phyloP scores from a whole-genome alignment of 1,140 invertebrate species.

The Marisa cornuarietis region DNA sequence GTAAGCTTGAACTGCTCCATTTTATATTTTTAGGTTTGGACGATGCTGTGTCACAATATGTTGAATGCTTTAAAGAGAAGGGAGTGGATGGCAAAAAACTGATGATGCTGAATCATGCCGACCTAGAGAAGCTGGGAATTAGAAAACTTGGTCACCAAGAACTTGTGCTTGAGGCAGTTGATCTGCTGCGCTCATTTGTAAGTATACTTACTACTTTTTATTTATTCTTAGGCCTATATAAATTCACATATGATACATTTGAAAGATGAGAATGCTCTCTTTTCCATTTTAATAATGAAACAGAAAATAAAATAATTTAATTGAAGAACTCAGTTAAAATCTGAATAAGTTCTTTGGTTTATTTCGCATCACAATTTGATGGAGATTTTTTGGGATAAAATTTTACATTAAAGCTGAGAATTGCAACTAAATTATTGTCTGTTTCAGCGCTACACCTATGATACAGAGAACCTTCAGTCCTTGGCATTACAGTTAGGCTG shows the following conservation, averaged over 20 bases:
- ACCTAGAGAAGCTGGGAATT: conserved; percentile 86
- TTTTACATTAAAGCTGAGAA: conserved; percentile 15
- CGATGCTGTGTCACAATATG: conserved; percentile 81
- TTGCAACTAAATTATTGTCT: conserved; percentile 14
- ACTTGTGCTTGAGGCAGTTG: conserved; percentile 88
- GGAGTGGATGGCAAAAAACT: conserved; percentile 84
- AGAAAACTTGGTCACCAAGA: conserved; percentile 91
- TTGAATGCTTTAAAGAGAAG: conserved; percentile 82
- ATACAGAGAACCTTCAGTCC: conserved; percentile 89
- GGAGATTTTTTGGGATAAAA: not conserved
- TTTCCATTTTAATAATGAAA: no score
- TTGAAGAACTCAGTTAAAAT: no score
- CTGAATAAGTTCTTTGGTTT: no score
- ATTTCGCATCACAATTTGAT: not conserved
- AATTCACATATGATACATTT: no score
- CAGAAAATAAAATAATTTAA: no score
- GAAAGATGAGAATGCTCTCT: no score
- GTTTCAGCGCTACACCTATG: conserved; percentile 85
- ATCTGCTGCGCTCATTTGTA: conserved; percentile 86
- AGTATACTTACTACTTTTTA: no score
- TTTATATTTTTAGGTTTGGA: conserved; percentile 69
- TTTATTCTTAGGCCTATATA: no score
- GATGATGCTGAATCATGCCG: conserved; percentile 83
- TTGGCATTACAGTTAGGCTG: conserved; percentile 85
- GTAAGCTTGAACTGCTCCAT: not conserved